Conservation (phyloP, 2,888 invertebrate genomes). For the Xestobium rufovillosum region DNA sequence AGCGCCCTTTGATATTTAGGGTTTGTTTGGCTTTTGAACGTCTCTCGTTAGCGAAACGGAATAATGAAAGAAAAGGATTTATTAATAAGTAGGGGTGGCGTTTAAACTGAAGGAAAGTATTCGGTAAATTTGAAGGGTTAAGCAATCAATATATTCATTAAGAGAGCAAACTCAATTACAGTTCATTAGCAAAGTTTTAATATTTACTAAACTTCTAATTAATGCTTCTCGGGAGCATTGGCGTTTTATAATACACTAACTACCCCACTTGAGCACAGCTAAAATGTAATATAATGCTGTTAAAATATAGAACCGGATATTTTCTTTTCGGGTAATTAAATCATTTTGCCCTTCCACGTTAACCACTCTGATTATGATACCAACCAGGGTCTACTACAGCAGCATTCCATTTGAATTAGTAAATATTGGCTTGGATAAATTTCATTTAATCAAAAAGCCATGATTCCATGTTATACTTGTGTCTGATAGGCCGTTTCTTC, state of each 20-base stretch:
- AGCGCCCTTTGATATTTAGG: too few species aligned
- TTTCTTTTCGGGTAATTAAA: too few species aligned
- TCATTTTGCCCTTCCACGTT: too few species aligned
- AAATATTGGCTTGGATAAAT: too few species aligned
- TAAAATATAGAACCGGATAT: too few species aligned
- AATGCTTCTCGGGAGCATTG: constrained; percentile 37
- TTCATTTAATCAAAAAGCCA: too few species aligned
- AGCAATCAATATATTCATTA: constrained; percentile 43
- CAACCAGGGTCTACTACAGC: too few species aligned
- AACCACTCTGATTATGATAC: too few species aligned
- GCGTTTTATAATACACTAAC: constrained; percentile 35
- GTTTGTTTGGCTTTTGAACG: neutral
- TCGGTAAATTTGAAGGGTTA: constrained; percentile 37
- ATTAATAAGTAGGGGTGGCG: constrained; percentile 21
- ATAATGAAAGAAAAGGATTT: neutral
- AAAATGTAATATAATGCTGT: too few species aligned
- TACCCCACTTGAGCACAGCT: constrained; percentile 20
- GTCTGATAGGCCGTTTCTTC: too few species aligned
- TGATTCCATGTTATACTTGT: too few species aligned
- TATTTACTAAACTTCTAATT: constrained; percentile 43
- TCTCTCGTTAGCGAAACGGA: neutral
- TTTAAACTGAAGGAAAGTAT: constrained; percentile 31
- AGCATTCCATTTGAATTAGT: too few species aligned
- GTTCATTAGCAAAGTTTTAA: constrained; percentile 43
- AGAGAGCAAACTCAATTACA: constrained; percentile 43